These are phyloP conservation scores for Rhadinocentrus ornatus DNA, from an alignment of 2,797 vertebrate genomes.

Conservation along the genomic window DNA sequence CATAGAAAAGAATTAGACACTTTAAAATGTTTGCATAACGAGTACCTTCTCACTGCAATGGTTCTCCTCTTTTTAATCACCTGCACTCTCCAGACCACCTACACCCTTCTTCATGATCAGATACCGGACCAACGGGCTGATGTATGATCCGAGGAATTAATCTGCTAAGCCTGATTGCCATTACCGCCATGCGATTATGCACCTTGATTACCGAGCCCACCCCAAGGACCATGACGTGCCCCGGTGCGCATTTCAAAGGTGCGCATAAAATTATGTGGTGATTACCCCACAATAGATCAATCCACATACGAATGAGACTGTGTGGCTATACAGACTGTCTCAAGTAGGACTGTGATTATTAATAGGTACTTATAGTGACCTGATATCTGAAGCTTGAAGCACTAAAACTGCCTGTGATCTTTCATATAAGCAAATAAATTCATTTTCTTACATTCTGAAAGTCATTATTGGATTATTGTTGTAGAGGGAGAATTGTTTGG, in stretches of 20 bases:
- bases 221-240: constrained; percentile 81
- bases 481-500: constrained; percentile 79
- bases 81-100: constrained; percentile 88
- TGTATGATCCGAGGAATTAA: constrained; percentile 84
- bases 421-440: constrained; percentile 75
- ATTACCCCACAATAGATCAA: constrained; percentile 86
- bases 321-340: constrained; percentile 82
- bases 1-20: constrained; percentile 82
- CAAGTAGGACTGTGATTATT: constrained; percentile 88
- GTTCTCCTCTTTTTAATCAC: constrained; percentile 86
- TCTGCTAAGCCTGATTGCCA: constrained; percentile 86
- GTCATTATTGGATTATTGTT: constrained; percentile 84
- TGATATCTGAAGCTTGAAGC: constrained; percentile 71
- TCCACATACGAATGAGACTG: constrained; percentile 75
- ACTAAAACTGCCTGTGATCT: constrained; percentile 64
- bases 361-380: constrained; percentile 85
- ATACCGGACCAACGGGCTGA: constrained; percentile 77
- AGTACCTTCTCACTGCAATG: constrained; percentile 76
- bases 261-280: constrained; percentile 85
- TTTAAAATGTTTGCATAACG: constrained; percentile 86
- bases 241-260: constrained; percentile 81
- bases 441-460: constrained; percentile 72
- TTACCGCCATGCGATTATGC: constrained; percentile 85
- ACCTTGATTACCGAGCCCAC: constrained; percentile 87
- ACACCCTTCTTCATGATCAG: constrained; percentile 87